Conservation (phyloP, 2,113 vertebrate genomes). For the Tenebrosternarchus preto region DNA sequence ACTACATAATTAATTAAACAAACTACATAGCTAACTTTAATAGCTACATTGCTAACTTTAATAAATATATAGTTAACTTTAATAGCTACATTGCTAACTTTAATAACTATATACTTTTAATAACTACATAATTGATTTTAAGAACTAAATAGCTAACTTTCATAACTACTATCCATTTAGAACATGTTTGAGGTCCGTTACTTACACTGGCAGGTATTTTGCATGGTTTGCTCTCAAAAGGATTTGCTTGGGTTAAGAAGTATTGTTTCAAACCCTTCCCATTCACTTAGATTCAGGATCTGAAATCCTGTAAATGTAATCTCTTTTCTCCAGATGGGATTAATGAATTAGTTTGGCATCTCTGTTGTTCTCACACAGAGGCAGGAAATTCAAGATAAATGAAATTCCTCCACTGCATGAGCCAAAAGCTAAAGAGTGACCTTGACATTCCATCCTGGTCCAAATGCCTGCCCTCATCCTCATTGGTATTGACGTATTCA, state of each 20-base stretch:
- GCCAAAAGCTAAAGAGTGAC: not conserved
- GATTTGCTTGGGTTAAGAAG: conserved; percentile 25
- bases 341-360: conserved; percentile 26
- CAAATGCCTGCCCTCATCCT: conserved; percentile 11
- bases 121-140: too few relatives aligned
- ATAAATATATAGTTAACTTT: too few relatives aligned
- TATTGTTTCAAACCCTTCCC: conserved; percentile 33
- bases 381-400: conserved; percentile 37
- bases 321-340: conserved; percentile 32
- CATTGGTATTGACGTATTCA: too few relatives aligned
- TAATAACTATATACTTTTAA: too few relatives aligned
- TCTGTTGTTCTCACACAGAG: conserved; percentile 13
- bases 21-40: too few relatives aligned
- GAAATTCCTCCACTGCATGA: conserved; percentile 11
- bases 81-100: too few relatives aligned
- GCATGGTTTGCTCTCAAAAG: conserved; percentile 16
- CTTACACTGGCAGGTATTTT: not conserved
- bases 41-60: too few relatives aligned
- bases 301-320: conserved; percentile 42
- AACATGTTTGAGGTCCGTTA: conserved; percentile 11
- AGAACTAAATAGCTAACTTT: too few relatives aligned
- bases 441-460: conserved; percentile 20
- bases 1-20: too few relatives aligned
- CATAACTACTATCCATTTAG: too few relatives aligned
- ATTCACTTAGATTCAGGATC: conserved; percentile 29